A percentile compares a stretch with the other conserved stretches of the same genome.
phyloP scores from a whole-genome alignment of 2,113 vertebrate genomes.

The Paramisgurnus dabryanus region DNA sequence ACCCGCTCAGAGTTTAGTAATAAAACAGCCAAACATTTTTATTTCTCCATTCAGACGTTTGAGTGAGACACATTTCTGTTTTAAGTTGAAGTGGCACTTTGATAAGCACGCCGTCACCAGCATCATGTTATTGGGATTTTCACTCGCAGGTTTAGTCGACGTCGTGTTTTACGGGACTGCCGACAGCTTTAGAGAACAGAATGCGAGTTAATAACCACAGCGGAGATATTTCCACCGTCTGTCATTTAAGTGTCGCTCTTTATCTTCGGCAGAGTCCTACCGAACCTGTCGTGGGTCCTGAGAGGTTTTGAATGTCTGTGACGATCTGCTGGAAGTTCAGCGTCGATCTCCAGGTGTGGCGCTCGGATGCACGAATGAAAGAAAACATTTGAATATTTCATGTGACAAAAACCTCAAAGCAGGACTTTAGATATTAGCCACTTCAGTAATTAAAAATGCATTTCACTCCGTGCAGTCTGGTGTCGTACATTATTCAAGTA shows the following conservation, averaged over 20 bases:
- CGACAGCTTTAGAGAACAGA: neutral
- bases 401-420: slow-evolving; percentile 99
- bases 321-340: neutral
- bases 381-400: slow-evolving; percentile 98
- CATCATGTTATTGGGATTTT: neutral
- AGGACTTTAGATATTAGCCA: slow-evolving; percentile 98
- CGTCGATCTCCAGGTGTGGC: slow-evolving; percentile 13
- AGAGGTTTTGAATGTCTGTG: neutral
- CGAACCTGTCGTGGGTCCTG: neutral
- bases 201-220: neutral
- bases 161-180: slow-evolving; percentile 5
- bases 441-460: slow-evolving; percentile 99
- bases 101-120: neutral
- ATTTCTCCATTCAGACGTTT: neutral
- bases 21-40: neutral
- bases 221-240: neutral
- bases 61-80: slow-evolving; percentile 6
- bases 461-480: slow-evolving; percentile 93
- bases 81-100: slow-evolving; percentile 37
- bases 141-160: neutral
- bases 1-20: slow-evolving; percentile 8
- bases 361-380: slow-evolving; percentile 35
- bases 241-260: neutral
- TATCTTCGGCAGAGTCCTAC: neutral
- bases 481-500: slow-evolving; percentile 97